Conservation (phyloP, 1,140 invertebrate species). For the Anagrus nilaparvatae region DNA sequence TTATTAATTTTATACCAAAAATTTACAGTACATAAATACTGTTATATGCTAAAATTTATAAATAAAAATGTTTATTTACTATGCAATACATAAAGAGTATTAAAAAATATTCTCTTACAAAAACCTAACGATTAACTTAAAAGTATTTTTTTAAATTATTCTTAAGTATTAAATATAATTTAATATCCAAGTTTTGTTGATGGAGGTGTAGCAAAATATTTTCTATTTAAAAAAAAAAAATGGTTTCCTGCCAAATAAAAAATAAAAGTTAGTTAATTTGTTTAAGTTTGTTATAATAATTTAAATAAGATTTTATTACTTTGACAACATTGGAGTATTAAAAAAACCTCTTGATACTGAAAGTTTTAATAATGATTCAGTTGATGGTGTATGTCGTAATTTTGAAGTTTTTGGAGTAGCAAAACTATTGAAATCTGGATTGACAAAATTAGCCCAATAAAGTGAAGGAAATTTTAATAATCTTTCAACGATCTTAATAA, state of each 20-base stretch:
- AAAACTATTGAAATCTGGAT: constrained; percentile 27
- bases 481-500: constrained; percentile 52
- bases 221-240: constrained; percentile 37
- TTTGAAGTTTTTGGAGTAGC: constrained; percentile 31
- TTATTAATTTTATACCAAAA: too few species aligned
- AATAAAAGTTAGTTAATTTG: too few species aligned
- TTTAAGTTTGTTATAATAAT: constrained; percentile 1
- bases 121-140: too few species aligned
- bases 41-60: constrained; percentile 17
- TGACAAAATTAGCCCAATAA: constrained; percentile 56
- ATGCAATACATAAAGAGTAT: too few species aligned
- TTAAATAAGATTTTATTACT: neutral
- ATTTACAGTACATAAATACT: constrained; percentile 40
- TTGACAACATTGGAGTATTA: constrained; percentile 30
- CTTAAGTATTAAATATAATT: too few species aligned
- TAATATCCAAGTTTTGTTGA: constrained; percentile 26
- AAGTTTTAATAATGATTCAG: constrained; percentile 45
- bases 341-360: constrained; percentile 35
- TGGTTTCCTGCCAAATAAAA: constrained; percentile 27
- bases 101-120: too few species aligned
- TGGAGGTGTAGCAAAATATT: constrained; percentile 39
- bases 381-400: constrained; percentile 45
- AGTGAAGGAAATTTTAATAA: constrained; percentile 53
- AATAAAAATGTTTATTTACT: too few species aligned
- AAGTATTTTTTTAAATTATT: too few species aligned